These are phyloP conservation scores for Colius striatus DNA, from an alignment of 2,113 vertebrate species.

Conservation along the genomic window DNA sequence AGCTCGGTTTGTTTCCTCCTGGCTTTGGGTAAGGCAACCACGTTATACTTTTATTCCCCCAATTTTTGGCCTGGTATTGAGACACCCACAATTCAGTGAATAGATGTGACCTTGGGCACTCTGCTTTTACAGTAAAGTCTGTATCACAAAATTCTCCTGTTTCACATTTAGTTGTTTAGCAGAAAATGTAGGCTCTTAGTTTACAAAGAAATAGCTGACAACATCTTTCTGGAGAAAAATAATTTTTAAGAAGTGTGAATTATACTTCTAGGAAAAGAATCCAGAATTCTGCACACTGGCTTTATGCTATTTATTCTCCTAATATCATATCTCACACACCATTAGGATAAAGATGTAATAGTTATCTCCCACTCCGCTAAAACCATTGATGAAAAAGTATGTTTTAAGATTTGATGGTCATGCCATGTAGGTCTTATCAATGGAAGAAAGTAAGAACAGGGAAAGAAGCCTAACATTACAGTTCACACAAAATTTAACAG, in stretches of 20 bases:
- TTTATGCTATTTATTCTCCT: not conserved
- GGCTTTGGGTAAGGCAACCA: not conserved
- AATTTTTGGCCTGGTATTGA: not conserved
- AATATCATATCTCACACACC: not conserved
- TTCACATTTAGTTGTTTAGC: not conserved
- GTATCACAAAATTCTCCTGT: not conserved
- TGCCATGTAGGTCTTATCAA: not conserved
- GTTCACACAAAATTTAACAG: not conserved
- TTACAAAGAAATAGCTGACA: not conserved
- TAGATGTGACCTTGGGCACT: not conserved
- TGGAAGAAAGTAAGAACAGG: not conserved
- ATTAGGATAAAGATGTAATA: not conserved
- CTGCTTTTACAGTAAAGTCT: not conserved
- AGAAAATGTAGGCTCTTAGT: not conserved
- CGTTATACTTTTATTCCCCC: not conserved
- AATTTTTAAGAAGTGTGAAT: not conserved
- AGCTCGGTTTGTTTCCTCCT: not conserved
- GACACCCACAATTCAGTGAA: not conserved
- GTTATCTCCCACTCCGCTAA: not conserved
- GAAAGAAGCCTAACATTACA: not conserved
- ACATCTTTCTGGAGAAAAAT: not conserved
- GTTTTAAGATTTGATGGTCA: not conserved
- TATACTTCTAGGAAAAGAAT: not conserved
- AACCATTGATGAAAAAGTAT: not conserved
- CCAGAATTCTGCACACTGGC: not conserved